Evolutionary conservation across 2,797 vertebrate genomes (phyloP), one percentile per base, ranked within the genome.

Genomic region (Muraenolepis orangiensis): DNA sequence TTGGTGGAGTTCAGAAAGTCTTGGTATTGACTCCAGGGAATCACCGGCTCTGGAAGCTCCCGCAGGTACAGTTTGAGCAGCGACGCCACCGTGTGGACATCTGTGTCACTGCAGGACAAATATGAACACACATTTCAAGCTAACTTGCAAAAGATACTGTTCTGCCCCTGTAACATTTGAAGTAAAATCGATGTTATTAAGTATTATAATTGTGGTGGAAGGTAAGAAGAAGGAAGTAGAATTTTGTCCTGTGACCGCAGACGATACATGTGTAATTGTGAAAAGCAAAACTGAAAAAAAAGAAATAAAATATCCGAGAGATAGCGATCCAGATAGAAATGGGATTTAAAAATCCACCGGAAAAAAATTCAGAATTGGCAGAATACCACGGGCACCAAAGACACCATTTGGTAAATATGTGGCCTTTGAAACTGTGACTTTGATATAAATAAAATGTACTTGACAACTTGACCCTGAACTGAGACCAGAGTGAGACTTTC

Each of bases 11-110:
- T 91, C 82, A 99, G 93, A 84, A 97, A 98, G 75, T 94, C 93
- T 61, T 99, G 96, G 3, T 99, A 99, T 90, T 98, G 97, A 26
- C 78, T 87, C 96, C 97, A 99, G 20, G 98, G 98, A 28, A 99
- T 90, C 0, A 96, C 96, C 0, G 98, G 98, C 83, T 98, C 94
- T 0, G 98, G 98, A 12, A 99, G 94, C 89, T 99, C 98, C 12
- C 98, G 90, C 78, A 99, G 93, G 88, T 99, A 99, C 75, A 99
- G 93, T 76, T 99, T 99, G 76, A 99, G 87, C 78, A 99, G 92
- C 0, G 98, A 99, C 11, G 95, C 96, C 90, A 99, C 98, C 0
- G 98, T 99, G 93, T 99, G 98, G 77, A 99, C 96, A 38, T 99
- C 98, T 0, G 98, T 99, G 80, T 98, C 95, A 86, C 98, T 99